Percentiles rank a stretch among this genome's conserved stretches.
These are phyloP conservation scores for Watsonalla binaria DNA, from an alignment of 2,888 invertebrate species.

Conservation along the genomic window DNA sequence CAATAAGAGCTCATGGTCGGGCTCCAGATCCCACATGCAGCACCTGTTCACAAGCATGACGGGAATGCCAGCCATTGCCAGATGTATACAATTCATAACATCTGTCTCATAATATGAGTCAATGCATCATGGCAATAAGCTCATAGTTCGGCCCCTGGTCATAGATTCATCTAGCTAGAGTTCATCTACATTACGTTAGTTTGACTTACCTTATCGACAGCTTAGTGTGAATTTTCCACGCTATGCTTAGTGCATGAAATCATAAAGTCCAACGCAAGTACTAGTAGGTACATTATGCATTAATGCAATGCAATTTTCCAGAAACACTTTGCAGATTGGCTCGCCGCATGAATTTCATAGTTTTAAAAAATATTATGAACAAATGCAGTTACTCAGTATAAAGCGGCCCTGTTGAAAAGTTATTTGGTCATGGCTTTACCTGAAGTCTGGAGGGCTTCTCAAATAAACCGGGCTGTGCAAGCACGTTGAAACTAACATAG, in stretches of 20 bases:
- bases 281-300: neutral
- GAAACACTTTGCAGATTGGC: slow-evolving; percentile 18
- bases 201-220: neutral
- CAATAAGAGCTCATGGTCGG: too few relatives aligned
- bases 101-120: too few relatives aligned
- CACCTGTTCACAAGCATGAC: too few relatives aligned
- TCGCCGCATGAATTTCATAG: slow-evolving; percentile 21
- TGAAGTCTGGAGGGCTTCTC: slow-evolving; percentile 41
- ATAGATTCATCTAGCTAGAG: too few relatives aligned
- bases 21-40: too few relatives aligned
- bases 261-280: neutral
- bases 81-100: too few relatives aligned
- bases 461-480: slow-evolving; percentile 39
- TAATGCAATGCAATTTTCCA: slow-evolving; percentile 15
- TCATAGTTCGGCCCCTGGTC: too few relatives aligned
- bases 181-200: too few relatives aligned
- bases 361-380: slow-evolving; percentile 18
- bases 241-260: neutral
- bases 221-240: neutral
- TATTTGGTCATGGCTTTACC: slow-evolving; percentile 31
- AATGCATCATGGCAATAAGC: too few relatives aligned
- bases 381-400: slow-evolving; percentile 5
- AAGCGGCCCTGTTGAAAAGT: slow-evolving; percentile 27
- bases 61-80: too few relatives aligned
- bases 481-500: slow-evolving; percentile 29